A percentile compares a stretch with the other conserved stretches of the same genome.
Evolutionary conservation across 2,113 vertebrate species (phyloP).

Genomic region (Alethe diademata): DNA sequence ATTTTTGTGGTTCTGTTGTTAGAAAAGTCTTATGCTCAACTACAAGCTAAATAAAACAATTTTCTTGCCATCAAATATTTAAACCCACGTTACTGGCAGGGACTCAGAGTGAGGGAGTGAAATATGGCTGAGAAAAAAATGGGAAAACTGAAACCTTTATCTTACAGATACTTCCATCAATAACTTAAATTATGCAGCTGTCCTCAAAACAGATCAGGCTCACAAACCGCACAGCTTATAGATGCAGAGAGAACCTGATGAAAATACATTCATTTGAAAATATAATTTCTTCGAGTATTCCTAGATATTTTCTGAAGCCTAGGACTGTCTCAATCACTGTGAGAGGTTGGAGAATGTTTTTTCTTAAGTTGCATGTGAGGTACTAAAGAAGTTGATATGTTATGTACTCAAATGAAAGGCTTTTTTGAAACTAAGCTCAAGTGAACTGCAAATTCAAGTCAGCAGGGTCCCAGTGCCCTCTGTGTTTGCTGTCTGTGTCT

Average conservation of each 20-base stretch:
- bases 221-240: constrained; percentile 48
- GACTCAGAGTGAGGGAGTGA: not conserved
- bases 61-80: constrained; percentile 63
- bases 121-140: constrained; percentile 50
- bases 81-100: constrained; percentile 26
- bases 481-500: constrained; percentile 55
- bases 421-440: constrained; percentile 66
- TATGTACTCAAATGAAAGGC: constrained; percentile 74
- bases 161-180: constrained; percentile 59
- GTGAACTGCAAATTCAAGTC: constrained; percentile 69
- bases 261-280: constrained; percentile 69
- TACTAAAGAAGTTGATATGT: constrained; percentile 55
- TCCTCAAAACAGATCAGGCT: constrained; percentile 48
- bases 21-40: constrained; percentile 33
- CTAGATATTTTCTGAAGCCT: constrained; percentile 4
- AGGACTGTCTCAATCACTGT: constrained; percentile 16
- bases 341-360: constrained; percentile 61
- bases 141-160: constrained; percentile 56
- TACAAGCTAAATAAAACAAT: constrained; percentile 55
- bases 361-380: constrained; percentile 52
- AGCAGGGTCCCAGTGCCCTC: constrained; percentile 62
- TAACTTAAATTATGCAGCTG: constrained; percentile 66
- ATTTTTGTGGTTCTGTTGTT: constrained; percentile 16
- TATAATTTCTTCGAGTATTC: constrained; percentile 62
- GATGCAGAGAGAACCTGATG: constrained; percentile 48